Base-by-base conservation (phyloP, 2,113 vertebrate species). In the Zosterops pallidus region DNA sequence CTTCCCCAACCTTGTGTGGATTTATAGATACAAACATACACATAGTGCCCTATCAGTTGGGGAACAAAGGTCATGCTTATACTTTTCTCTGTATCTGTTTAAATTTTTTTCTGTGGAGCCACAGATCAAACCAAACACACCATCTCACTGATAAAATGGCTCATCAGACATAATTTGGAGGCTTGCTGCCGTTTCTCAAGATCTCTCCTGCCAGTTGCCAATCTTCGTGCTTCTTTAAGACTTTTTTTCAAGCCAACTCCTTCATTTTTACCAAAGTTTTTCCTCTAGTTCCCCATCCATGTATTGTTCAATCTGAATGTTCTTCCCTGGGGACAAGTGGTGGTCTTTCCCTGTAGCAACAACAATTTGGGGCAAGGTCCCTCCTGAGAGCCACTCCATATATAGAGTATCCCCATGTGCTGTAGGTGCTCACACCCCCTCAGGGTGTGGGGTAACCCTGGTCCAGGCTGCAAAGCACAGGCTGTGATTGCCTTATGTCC, bases 321-420 rank as follows among this genome's bases (percentile, higher is more conserved):
- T 59, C 4, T n/a, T 24, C 47, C 23, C 47, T 49, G 47, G 47
- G 47, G 47, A 49, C 47, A 49, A 49, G 47, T 24, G 47, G 12
- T 49, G 47, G 47, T 24, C 12, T 46, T 67, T 5, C 42, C 23
- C 26, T 31, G 19, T 11, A 65, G 60, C 26, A 62, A 2, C 33
- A 74, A n/a, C 29, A 50, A 1, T 17, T 0, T 64, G 33, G 22
- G 18, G 7, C 8, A 29, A 71, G 44, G 14, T 59, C 6, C 7
- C 52, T 21, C 14, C 37, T 2, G 3, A 60, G 11, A 53, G 31
- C 3, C 22, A 6, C 41, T 25, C 21, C 41, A 28, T 12, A 24
- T 8, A 2, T 2, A 22, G 37, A 13, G 47, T 5, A 37, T 57
- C 24, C 33, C 21, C 60, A 16, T 0, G 1, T 0, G 4, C 68